Evolutionary conservation across 1,140 invertebrate genomes (phyloP).

Genomic region (Drosophila sulfurigaster): DNA sequence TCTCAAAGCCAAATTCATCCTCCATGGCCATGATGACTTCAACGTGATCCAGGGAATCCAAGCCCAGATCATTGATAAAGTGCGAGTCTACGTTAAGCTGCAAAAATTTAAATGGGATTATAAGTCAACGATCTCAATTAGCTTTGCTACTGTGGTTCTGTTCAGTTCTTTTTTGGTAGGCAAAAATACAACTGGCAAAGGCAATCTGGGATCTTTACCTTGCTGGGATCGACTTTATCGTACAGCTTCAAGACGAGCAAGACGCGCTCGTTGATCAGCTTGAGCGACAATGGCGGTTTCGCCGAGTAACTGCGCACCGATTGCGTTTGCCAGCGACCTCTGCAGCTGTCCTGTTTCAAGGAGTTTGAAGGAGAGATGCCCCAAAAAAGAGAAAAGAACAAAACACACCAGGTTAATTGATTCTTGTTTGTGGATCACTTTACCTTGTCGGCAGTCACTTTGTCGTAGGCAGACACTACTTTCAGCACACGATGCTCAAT

Average conservation of each 20-base stretch:
- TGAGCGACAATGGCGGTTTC: conserved; percentile 90
- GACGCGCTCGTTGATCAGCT: conserved; percentile 94
- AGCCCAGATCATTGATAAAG: conserved; percentile 98
- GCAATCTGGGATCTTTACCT: conserved; percentile 88
- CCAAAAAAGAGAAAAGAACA: conserved; percentile 62
- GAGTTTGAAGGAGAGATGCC: conserved; percentile 3
- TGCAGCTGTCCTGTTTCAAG: conserved; percentile 63
- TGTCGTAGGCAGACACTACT: conserved; percentile 92
- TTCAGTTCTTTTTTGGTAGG: conserved; percentile 55
- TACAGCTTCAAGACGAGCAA: conserved; percentile 97
- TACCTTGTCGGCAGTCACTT: conserved; percentile 92
- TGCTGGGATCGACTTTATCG: conserved; percentile 97
- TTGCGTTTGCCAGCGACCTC: conserved; percentile 81
- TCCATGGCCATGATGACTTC: conserved; percentile 99
- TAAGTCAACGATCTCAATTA: not conserved
- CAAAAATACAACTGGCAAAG: conserved; percentile 72
- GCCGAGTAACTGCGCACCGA: conserved; percentile 88
- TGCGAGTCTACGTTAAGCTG: conserved; percentile 96
- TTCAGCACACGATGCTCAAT: conserved; percentile 91
- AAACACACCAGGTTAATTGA: conserved; percentile 75
- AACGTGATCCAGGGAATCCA: conserved; percentile 99
- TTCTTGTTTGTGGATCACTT: conserved; percentile 73
- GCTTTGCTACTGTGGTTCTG: conserved; percentile 25
- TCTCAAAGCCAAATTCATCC: conserved; percentile 99
- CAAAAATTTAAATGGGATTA: conserved; percentile 13